Base-by-base conservation (phyloP, 2,888 invertebrate species). In the Auanema sp. region DNA sequence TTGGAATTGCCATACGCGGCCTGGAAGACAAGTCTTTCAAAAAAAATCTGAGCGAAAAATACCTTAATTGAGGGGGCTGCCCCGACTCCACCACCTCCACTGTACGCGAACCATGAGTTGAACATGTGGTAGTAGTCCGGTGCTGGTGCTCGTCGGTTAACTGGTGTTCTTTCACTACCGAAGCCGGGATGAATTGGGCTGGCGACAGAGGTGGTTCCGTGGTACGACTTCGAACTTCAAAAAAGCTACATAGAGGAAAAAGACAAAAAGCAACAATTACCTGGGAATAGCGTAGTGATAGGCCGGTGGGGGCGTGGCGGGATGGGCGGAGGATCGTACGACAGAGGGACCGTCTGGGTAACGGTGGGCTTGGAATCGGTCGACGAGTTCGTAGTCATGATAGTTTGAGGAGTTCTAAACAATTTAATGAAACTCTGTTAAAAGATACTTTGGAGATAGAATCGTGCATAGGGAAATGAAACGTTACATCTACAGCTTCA, bases 61-160 rank as follows among this genome's bases (percentile, higher is more conserved):
- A 52, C 53, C 56, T 60, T 61, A 68, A 71, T 60, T 61, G 64
- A 49, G 16, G 68, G 70, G 14, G 66, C 66, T 43, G 71, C 72
- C n/a, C 68, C 71, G 33, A 63, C 60, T 21, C 65, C 71, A 6
- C 73, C 72, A 11, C 69, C 74, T 23, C 73, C 70, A 25, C 68
- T 65, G 69, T 72, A 74, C 43, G 77, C 76, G 72, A 79, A 79
- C 77, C 78, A 79, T 12, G 76, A 73, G 68, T 79, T 79, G 78
- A 79, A 79, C 65, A 75, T 71, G 66, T 71, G 65, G 61, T 78
- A 75, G 69, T 79, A 79, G 65, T 76, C 73, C 33, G 72, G 64
- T n/a, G 65, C 58, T 56, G 53, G 55, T 43, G 59, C 50, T 24
- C 55, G 40, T 21, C 54, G 18, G 12, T 42, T 43, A 11, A 59